Evolutionary conservation across 2,797 vertebrate species (phyloP).

Genomic region (Mormyrus proboscirostris): DNA sequence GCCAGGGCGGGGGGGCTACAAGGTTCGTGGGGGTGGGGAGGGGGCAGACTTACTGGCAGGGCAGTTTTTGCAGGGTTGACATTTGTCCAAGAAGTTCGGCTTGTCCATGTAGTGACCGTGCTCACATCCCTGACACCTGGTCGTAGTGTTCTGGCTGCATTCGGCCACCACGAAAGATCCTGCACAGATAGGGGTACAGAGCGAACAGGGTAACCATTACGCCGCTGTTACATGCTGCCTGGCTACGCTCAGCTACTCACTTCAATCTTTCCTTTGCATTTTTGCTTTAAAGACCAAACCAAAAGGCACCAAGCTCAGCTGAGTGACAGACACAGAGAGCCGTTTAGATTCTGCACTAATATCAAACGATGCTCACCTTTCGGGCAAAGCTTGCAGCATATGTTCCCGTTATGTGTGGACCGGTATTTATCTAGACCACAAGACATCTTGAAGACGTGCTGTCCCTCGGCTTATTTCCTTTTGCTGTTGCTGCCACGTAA

Average conservation of each 20-base stretch:
- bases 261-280: neutral
- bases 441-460: neutral
- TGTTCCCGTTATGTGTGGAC: fast-evolving
- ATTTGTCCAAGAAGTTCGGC: neutral
- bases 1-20: neutral
- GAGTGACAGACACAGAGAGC: neutral
- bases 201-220: neutral
- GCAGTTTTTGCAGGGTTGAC: conserved; percentile 13
- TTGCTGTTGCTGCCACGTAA: neutral
- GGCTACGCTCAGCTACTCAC: neutral
- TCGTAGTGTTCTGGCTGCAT: neutral
- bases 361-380: conserved; percentile 44
- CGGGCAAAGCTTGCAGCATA: conserved; percentile 43
- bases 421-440: neutral
- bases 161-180: neutral
- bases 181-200: neutral
- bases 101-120: neutral
- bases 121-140: neutral
- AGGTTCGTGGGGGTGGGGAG: neutral
- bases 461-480: neutral
- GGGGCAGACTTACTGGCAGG: conserved; percentile 10
- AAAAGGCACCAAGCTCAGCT: neutral
- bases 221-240: neutral
- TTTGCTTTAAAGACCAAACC: neutral
- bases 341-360: neutral